A percentile compares a stretch with the other conserved stretches of the same genome.
Conservation (phyloP, 1,140 invertebrate genomes). For the Melitaea cinxia region DNA sequence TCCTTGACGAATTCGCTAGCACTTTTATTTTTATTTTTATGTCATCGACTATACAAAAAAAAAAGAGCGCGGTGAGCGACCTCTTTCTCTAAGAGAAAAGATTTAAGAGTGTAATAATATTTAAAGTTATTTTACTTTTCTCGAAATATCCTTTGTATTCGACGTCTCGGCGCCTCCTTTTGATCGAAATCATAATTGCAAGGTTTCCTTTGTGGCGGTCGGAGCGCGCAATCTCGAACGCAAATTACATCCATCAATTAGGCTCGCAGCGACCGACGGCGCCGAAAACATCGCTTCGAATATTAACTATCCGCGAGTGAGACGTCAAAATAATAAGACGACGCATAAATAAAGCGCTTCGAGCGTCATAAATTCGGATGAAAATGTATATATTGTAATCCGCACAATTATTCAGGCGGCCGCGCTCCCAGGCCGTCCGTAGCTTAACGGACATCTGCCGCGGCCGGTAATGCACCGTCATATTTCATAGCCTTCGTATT, state of each 20-base stretch:
- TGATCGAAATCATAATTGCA: conserved; percentile 32
- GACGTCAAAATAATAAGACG: conserved; percentile 69
- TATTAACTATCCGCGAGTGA: conserved; percentile 60
- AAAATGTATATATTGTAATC: conserved; percentile 50
- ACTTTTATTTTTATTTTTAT: conserved; percentile 24
- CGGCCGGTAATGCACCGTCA: neutral
- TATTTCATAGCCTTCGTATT: conserved; percentile 3
- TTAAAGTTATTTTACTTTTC: neutral
- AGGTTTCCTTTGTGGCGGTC: conserved; percentile 37
- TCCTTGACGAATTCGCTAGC: conserved; percentile 27
- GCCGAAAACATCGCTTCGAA: conserved; percentile 33
- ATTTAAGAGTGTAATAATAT: conserved; percentile 12
- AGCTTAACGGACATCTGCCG: conserved; percentile 8
- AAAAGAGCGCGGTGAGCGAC: neutral
- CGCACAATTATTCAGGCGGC: conserved; percentile 57
- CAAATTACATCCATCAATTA: conserved; percentile 55
- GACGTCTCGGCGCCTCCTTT: conserved; percentile 10
- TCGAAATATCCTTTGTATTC: conserved; percentile 14
- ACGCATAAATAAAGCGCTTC: conserved; percentile 49
- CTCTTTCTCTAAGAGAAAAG: conserved; percentile 2
- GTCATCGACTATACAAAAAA: neutral
- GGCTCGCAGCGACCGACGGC: conserved; percentile 27
- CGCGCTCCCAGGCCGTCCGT: conserved; percentile 30
- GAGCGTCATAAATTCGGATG: conserved; percentile 29
- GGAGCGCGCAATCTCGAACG: conserved; percentile 38